These are phyloP conservation scores for Actenoides lindsayi DNA, from an alignment of 2,113 vertebrate species.

Conservation along the genomic window DNA sequence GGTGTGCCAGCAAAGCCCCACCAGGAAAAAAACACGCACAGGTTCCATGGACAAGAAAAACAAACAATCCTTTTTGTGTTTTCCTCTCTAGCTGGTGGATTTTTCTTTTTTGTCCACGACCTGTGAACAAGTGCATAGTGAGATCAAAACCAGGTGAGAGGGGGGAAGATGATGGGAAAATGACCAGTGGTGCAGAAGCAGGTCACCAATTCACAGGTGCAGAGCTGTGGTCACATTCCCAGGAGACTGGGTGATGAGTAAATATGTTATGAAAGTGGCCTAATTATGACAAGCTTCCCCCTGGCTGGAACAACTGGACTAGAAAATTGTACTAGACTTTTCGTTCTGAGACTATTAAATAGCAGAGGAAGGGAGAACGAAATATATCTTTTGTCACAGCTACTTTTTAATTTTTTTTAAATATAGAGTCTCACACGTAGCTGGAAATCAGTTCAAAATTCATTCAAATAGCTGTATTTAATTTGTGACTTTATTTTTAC, in stretches of 20 bases:
- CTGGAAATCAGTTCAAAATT: neutral
- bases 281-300: neutral
- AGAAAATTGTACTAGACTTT: slow-evolving; percentile 49
- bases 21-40: accelerated
- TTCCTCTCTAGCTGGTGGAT: neutral
- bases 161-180: neutral
- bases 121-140: accelerated
- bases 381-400: neutral
- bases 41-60: accelerated
- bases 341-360: neutral
- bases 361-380: neutral
- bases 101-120: accelerated
- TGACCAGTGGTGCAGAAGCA: accelerated
- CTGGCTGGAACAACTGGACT: neutral
- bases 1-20: accelerated
- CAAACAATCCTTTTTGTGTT: accelerated
- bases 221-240: neutral
- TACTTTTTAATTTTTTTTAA: neutral
- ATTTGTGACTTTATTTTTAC: neutral
- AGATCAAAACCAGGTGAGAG: neutral
- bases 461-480: neutral
- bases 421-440: neutral
- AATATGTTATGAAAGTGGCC: slow-evolving; percentile 33
- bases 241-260: neutral
- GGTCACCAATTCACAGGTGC: neutral